Base-by-base conservation (phyloP, 2,888 invertebrate species). In the Candidula unifasciata region DNA sequence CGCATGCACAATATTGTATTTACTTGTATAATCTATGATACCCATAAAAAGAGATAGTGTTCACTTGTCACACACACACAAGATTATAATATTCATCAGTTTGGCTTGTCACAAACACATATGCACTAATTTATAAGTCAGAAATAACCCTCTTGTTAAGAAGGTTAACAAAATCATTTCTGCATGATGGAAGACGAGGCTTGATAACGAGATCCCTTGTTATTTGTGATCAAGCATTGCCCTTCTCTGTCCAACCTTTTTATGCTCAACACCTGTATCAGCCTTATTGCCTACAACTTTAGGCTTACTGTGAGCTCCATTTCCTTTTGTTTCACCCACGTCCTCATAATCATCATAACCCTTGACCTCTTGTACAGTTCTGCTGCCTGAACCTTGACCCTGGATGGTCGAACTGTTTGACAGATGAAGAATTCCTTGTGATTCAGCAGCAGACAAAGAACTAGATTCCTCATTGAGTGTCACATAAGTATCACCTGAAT, bases 201-300 rank as follows among this genome's bases (percentile, higher is more conserved):
- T 13, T 18, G 3, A n/a, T 66, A 3, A 13, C 6, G 8, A 60
- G n/a, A 24, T 60, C 6, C 21, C n/a, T 60, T 60, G n/a, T 16
- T 24, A 13, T 60, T 60, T 60, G 60, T 16, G n/a, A 21, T 73
- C 44, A 44, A 73, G 44, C 44, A n/a, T 73, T 44, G 8, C n/a
- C 27, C 73, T 44, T 73, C 73, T 44, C 2, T 73, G 73, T 52
- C 73, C 73, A 73, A 73, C 24, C n/a, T 73, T 73, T 52, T 73
- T 44, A 73, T 73, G 35, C 37, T 71, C 71, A 21, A 71, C 2
- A 71, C 8, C 8, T 6, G 35, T 37, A 18, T 71, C 71, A 18
- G 8, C 0, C 24, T 10, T 24, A 16, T 71, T 37, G n/a, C 24
- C n/a, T 3, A 52, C 73, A 52, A 13, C 0, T 69, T 6, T 5